Base-by-base conservation (phyloP, 2,888 invertebrate species). In the Polyommatus icarus region DNA sequence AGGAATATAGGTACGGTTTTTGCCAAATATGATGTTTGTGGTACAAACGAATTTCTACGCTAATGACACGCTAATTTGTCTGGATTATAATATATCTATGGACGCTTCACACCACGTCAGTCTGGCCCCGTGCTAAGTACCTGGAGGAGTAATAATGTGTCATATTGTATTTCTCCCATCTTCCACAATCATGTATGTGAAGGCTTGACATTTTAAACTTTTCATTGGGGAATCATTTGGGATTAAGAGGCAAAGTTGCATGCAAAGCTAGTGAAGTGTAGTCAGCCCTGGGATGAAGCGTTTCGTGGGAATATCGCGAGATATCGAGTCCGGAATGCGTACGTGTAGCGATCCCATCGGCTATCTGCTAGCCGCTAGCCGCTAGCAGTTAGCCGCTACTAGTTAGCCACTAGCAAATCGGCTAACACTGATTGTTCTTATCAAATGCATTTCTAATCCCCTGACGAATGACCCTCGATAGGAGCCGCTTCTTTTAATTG, bases 291-390 rank as follows among this genome's bases (percentile, higher is more conserved):
- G 10, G 24, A n/a, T 20, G 1, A 0, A 24, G 29, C 24, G 50
- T 50, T 46, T 73, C 82, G 83, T 84, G 83, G 81, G 82, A 81
- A 82, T 77, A 79, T 76, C 76, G 79, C 80, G 78, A 79, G 79
- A 78, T 81, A 81, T 80, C 79, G 77, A 76, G 76, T 73, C n/a
- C 76, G 82, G 81, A 81, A 81, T 81, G 81, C 79, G 82, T 82
- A 84, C 85, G 85, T 84, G 85, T 78, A 78, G 81, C 82, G 80
- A 83, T 85, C 82, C 81, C 78, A 79, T 76, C 76, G 75, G n/a
- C 76, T 78, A 78, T 77, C 79, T 76, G 77, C 61, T 78, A 61
- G 67, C 29, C 32, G 71, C 77, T 61, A 76, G 57, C 71, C 59
- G 76, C 61, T 78, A 61, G 46, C 29, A 61, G 15, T 20, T 40